Conservation (phyloP, 2,797 vertebrate genomes). For the Falco concolor region DNA sequence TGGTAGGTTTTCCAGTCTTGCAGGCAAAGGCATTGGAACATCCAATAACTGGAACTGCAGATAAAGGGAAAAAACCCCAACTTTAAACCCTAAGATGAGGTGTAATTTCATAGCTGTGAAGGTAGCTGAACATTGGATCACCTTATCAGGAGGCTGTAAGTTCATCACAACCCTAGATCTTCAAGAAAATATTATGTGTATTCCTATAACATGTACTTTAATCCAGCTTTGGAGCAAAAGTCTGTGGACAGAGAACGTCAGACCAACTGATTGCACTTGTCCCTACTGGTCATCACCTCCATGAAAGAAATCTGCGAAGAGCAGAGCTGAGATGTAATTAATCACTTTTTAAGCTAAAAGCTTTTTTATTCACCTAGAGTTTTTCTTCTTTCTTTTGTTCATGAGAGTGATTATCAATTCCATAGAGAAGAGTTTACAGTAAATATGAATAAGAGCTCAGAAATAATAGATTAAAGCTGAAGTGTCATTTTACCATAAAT, state of each 20-base stretch:
- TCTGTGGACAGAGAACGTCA: background rate
- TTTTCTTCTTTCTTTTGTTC: background rate
- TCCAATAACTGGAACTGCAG: background rate
- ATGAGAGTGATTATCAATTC: background rate
- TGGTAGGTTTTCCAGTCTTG: background rate
- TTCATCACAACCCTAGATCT: background rate
- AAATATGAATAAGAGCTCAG: background rate
- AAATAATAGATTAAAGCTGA: conserved; percentile 22
- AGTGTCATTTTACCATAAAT: conserved; percentile 36
- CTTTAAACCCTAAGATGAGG: background rate
- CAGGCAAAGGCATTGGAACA: background rate
- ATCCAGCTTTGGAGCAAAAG: background rate
- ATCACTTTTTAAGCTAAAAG: background rate
- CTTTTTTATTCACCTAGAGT: background rate
- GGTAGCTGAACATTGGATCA: background rate
- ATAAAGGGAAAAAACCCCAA: background rate
- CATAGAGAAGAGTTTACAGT: conserved; percentile 2
- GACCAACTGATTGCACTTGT: background rate
- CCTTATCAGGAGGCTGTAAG: background rate
- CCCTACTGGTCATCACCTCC: background rate
- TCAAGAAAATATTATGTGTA: background rate
- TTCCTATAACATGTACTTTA: background rate
- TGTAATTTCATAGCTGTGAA: background rate
- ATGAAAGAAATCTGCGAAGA: background rate
- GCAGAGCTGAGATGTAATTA: background rate